phyloP scores from a whole-genome alignment of 2,888 invertebrate species.

The Seira ritae region DNA sequence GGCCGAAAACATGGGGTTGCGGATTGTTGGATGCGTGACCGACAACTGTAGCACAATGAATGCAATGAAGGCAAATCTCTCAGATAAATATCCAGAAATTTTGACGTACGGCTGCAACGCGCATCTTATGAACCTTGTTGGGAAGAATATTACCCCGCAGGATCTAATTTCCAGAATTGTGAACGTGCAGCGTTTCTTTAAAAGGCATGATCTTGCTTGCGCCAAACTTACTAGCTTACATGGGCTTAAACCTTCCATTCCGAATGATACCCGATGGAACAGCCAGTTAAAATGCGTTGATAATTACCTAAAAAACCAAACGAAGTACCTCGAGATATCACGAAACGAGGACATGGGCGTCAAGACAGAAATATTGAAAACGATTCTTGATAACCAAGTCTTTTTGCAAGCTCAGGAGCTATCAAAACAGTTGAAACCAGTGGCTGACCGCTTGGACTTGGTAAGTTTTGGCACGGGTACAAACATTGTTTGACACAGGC shows the following conservation, averaged over 20 bases:
- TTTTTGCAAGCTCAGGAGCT: too few relatives aligned
- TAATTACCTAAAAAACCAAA: constrained; percentile 39
- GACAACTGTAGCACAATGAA: constrained; percentile 63
- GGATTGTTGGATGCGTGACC: constrained; percentile 50
- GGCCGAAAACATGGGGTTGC: background rate
- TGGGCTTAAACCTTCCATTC: constrained; percentile 40
- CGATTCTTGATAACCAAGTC: too few relatives aligned
- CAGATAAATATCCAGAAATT: constrained; percentile 23
- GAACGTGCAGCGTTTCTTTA: constrained; percentile 40
- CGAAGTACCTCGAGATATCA: constrained; percentile 50
- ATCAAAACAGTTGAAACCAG: too few relatives aligned
- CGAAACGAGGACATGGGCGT: too few relatives aligned
- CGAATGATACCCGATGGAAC: constrained; percentile 56
- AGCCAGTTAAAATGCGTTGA: constrained; percentile 36
- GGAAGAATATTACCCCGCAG: constrained; percentile 40
- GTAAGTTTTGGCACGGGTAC: too few relatives aligned
- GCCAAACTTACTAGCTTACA: constrained; percentile 30
- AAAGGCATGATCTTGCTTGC: constrained; percentile 38
- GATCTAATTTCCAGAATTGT: constrained; percentile 26
- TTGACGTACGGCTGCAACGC: constrained; percentile 53
- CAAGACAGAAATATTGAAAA: too few relatives aligned
- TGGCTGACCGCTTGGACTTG: too few relatives aligned
- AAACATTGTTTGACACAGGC: too few relatives aligned
- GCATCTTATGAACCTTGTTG: constrained; percentile 58
- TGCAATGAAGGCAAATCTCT: constrained; percentile 11